Conservation (phyloP, 2,797 vertebrate genomes). For the Poeciliopsis presidionis region DNA sequence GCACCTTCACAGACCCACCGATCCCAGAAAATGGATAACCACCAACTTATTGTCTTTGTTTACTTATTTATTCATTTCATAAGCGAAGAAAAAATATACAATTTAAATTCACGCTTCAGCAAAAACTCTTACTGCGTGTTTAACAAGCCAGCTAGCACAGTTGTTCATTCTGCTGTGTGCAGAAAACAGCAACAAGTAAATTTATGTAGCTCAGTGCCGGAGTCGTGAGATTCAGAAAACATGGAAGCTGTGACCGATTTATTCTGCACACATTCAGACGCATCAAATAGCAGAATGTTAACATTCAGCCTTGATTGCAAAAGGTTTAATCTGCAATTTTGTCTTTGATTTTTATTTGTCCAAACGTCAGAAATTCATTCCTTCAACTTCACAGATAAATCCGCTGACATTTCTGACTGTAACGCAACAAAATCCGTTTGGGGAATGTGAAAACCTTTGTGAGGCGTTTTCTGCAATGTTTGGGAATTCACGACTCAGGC, state of each 20-base stretch:
- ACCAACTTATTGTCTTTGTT: neutral
- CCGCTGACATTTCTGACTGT: neutral
- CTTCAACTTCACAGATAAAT: neutral
- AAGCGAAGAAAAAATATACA: conserved; percentile 77
- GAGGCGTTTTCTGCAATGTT: neutral
- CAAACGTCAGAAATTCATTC: neutral
- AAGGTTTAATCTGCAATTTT: neutral
- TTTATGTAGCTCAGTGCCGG: conserved; percentile 54
- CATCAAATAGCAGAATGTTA: neutral
- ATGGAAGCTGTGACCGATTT: neutral
- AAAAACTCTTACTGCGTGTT: conserved; percentile 67
- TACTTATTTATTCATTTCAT: conserved; percentile 71
- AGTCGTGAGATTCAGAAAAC: conserved; percentile 52
- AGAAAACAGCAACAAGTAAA: conserved; percentile 34
- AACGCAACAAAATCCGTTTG: neutral
- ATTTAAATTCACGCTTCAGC: conserved; percentile 75
- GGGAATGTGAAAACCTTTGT: neutral
- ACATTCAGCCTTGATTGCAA: neutral
- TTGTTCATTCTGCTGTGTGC: conserved; percentile 36
- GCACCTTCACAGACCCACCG: neutral
- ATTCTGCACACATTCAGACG: neutral
- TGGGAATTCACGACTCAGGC: conserved; percentile 48
- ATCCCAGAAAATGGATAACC: neutral
- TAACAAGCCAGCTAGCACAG: conserved; percentile 60
- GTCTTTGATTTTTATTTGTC: neutral